Percentiles rank a stretch among this genome's conserved stretches.
Conservation (phyloP, 2,113 vertebrate species). For the Hemiprocne comata region DNA sequence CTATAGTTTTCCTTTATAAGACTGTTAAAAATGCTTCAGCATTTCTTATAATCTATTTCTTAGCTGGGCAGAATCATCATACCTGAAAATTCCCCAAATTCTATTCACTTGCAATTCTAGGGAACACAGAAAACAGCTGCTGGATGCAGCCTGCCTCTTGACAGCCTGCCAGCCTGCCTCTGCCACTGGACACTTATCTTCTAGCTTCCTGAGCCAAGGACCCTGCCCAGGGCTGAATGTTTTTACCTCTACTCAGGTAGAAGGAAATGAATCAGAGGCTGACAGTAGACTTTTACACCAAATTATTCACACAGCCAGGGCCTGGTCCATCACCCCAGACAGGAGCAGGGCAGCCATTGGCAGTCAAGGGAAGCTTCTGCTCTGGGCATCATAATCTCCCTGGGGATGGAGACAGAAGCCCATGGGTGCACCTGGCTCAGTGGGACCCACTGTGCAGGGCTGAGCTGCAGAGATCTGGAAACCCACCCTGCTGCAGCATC, state of each 20-base stretch:
- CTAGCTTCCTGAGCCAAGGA: background rate
- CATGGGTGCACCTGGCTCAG: rapidly evolving
- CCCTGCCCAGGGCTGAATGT: background rate
- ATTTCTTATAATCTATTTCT: background rate
- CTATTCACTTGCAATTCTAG: background rate
- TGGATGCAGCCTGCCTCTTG: background rate
- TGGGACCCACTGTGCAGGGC: background rate
- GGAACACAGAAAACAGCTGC: background rate
- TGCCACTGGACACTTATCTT: background rate
- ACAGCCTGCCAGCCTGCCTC: background rate
- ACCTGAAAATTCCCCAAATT: background rate
- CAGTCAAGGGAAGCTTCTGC: background rate
- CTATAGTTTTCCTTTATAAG: background rate
- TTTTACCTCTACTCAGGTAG: background rate
- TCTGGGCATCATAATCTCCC: background rate
- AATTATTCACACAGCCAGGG: background rate
- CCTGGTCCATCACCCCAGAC: background rate
- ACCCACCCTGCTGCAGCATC: background rate
- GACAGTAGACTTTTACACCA: background rate
- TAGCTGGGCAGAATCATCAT: background rate
- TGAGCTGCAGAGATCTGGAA: background rate
- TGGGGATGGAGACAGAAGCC: background rate
- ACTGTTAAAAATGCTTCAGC: background rate
- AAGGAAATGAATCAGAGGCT: background rate
- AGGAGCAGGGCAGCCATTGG: background rate